These are phyloP conservation scores for Oreochromis spilurus DNA, from an alignment of 2,113 vertebrate species.

Conservation along the genomic window DNA sequence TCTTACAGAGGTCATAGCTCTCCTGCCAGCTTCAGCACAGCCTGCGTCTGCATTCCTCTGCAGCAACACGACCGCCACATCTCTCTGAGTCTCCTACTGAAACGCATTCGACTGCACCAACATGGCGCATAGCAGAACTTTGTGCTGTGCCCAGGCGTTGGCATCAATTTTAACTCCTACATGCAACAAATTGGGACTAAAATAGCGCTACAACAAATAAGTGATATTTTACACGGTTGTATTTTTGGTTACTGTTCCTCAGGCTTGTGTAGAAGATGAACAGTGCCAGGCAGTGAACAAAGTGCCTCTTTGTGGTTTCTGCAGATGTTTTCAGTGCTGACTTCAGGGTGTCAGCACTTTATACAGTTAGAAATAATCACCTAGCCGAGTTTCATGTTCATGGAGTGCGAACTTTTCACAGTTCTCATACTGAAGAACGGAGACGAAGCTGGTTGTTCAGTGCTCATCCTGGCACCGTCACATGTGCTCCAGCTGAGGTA, in stretches of 20 bases:
- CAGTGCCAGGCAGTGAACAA: conserved; percentile 36
- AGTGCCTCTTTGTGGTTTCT: conserved; percentile 34
- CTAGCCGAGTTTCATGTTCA: not conserved
- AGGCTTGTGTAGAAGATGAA: not conserved
- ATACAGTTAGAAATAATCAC: conserved; percentile 10
- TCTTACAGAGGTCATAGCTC: not conserved
- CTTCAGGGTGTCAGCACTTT: not conserved
- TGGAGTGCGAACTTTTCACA: conserved; percentile 1
- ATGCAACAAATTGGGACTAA: not conserved
- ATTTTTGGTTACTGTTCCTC: not conserved
- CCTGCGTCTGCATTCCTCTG: conserved; percentile 1
- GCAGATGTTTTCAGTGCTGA: not conserved
- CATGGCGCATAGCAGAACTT: not conserved
- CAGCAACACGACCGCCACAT: conserved; percentile 1
- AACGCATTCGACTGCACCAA: not conserved
- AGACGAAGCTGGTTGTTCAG: not conserved
- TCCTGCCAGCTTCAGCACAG: not conserved
- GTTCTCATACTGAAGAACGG: not conserved
- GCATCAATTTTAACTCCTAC: not conserved
- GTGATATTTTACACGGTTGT: conserved; percentile 8
- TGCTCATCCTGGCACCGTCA: not conserved
- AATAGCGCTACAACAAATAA: conserved; percentile 3
- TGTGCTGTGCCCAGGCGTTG: not conserved
- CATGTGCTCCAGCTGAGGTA: not conserved
- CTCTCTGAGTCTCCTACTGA: not conserved